Percentiles rank a stretch among this genome's conserved stretches.
phyloP scores from a whole-genome alignment of 1,140 invertebrate species.

The Calliphora vicina region DNA sequence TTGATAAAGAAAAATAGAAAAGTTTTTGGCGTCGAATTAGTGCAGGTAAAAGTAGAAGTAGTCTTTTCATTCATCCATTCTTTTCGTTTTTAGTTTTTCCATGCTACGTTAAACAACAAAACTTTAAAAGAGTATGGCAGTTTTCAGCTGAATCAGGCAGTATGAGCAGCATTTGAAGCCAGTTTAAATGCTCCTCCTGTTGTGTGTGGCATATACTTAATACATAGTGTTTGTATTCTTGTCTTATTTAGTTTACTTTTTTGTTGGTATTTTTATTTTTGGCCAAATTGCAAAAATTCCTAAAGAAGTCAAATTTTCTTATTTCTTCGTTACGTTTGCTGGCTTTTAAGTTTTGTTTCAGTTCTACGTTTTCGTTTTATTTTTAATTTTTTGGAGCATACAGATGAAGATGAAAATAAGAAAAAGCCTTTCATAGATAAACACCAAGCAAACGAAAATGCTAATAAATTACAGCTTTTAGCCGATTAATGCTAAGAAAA shows the following conservation, averaged over 20 bases:
- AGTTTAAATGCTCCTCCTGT: neutral
- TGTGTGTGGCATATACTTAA: no score
- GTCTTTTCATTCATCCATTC: neutral
- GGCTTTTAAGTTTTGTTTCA: neutral
- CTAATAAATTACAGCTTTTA: slow-evolving; percentile 35
- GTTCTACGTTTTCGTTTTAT: neutral
- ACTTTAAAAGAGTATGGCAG: neutral
- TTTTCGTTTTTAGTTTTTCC: neutral
- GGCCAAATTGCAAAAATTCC: slow-evolving; percentile 34
- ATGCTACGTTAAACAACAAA: no score
- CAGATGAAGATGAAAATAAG: slow-evolving; percentile 24
- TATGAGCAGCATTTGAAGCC: neutral
- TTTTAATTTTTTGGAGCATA: slow-evolving; percentile 4
- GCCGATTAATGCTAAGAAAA: slow-evolving; percentile 27
- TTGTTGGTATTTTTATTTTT: neutral
- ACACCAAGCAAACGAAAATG: slow-evolving; percentile 28
- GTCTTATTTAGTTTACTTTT: no score
- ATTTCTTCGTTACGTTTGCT: neutral
- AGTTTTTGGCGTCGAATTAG: slow-evolving; percentile 30
- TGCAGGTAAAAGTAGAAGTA: slow-evolving; percentile 12
- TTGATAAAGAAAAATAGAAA: slow-evolving; percentile 18
- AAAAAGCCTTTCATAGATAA: slow-evolving; percentile 28
- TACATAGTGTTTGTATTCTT: no score
- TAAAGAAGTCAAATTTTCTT: slow-evolving; percentile 8
- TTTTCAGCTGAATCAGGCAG: neutral